Conservation (phyloP, 2,888 invertebrate species). For the Cephus sareptanus region DNA sequence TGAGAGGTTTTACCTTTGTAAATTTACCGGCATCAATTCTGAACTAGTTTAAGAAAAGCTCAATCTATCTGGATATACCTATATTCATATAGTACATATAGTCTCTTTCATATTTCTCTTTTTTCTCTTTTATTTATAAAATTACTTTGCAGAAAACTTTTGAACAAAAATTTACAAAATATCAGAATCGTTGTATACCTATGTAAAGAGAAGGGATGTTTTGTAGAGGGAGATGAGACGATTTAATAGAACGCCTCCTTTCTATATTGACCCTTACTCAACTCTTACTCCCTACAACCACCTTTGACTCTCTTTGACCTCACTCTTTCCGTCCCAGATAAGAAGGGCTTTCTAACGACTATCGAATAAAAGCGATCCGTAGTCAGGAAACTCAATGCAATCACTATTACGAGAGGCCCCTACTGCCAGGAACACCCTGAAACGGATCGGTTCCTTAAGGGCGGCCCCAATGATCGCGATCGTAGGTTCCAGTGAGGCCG, state of each 20-base stretch:
- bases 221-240: background rate
- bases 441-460: background rate
- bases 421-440: background rate
- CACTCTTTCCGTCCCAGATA: conserved; percentile 8
- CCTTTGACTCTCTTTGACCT: background rate
- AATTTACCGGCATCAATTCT: background rate
- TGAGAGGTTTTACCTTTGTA: background rate
- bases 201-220: background rate
- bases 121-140: background rate
- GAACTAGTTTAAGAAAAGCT: background rate
- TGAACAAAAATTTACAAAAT: too few species aligned
- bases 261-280: background rate
- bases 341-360: conserved; percentile 19
- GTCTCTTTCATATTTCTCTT: background rate
- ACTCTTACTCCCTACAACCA: background rate
- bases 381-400: conserved; percentile 22
- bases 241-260: background rate
- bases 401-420: conserved; percentile 26
- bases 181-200: too few species aligned
- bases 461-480: conserved; percentile 15
- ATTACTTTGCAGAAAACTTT: too few species aligned
- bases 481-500: conserved; percentile 48
- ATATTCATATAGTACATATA: background rate
- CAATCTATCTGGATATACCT: background rate
- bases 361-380: conserved; percentile 24